Conservation (phyloP, 2,888 invertebrate genomes). For the Darwinula stevensoni region DNA sequence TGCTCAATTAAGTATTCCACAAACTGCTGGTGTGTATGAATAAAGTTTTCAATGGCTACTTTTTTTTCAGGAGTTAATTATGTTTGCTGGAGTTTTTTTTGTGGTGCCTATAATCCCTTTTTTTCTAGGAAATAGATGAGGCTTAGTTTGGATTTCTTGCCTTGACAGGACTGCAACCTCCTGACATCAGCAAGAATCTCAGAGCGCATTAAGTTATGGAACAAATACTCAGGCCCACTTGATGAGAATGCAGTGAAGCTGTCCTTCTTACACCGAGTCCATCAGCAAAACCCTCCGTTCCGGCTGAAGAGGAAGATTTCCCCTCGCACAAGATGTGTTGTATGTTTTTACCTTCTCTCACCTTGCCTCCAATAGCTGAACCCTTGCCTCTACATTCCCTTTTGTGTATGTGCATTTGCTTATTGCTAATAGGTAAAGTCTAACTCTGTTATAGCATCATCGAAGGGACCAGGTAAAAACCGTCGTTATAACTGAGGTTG, state of each 20-base stretch:
- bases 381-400: no score
- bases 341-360: no score
- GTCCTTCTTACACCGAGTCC: constrained; percentile 51
- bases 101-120: constrained; percentile 6
- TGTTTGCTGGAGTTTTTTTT: not conserved
- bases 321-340: constrained; percentile 10
- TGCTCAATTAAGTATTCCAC: no score
- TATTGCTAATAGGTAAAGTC: no score
- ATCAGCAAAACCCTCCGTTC: constrained; percentile 41
- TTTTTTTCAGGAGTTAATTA: not conserved
- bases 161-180: no score
- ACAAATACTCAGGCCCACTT: constrained; percentile 41
- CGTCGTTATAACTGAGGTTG: no score
- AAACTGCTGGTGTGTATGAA: no score
- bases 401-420: no score
- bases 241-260: constrained; percentile 64
- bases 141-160: no score
- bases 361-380: no score
- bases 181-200: constrained; percentile 52
- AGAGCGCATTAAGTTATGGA: constrained; percentile 64
- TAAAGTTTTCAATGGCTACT: no score
- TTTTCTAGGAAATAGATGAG: constrained; percentile 34
- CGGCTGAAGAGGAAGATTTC: constrained; percentile 23
- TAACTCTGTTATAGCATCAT: no score
- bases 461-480: not conserved